phyloP scores from a whole-genome alignment of 2,113 vertebrate genomes.

The Beaufortia kweichowensis region DNA sequence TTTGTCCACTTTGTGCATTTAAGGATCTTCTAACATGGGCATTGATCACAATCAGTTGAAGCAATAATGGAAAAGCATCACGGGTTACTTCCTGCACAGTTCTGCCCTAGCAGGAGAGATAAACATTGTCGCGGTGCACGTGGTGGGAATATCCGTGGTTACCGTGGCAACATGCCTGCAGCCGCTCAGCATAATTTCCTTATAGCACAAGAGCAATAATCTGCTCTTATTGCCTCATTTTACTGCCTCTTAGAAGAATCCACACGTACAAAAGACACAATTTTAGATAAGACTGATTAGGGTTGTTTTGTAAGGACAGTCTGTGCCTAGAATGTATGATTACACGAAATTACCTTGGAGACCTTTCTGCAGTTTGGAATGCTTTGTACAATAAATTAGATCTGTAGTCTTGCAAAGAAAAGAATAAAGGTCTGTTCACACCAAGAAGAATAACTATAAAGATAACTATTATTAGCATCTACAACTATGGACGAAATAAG shows the following conservation, averaged over 20 bases:
- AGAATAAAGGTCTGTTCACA: no score
- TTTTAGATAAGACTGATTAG: not conserved
- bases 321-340: no score
- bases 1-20: not conserved
- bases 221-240: constrained; percentile 55
- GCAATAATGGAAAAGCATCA: not conserved
- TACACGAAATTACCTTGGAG: no score
- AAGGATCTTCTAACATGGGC: not conserved
- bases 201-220: constrained; percentile 43
- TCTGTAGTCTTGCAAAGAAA: no score
- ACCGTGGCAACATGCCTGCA: constrained; percentile 71
- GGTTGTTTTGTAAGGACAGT: no score
- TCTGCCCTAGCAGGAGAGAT: not conserved
- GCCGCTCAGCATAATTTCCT: constrained; percentile 13
- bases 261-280: not conserved
- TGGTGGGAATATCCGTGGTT: constrained; percentile 54
- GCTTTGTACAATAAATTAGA: no score
- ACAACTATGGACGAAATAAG: not conserved
- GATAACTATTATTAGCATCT: no score
- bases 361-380: no score
- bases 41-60: not conserved
- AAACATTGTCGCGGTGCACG: not conserved
- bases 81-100: not conserved
- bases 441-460: no score
- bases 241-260: not conserved